Conservation (phyloP, 2,888 invertebrate genomes). For the Thymelicus sylvestris region DNA sequence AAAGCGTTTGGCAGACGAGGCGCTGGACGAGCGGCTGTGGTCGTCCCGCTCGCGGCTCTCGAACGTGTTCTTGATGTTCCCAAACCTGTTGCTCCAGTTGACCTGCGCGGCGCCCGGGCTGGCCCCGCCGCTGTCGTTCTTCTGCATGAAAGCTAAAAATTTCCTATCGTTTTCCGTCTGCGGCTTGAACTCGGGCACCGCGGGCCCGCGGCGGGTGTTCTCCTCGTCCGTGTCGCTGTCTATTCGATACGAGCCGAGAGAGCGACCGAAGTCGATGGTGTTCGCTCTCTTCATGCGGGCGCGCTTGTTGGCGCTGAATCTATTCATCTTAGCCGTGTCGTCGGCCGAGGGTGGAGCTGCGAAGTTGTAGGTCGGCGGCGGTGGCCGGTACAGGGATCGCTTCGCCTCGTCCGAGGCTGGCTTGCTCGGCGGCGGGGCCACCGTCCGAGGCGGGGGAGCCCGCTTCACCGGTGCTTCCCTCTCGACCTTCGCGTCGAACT, state of each 20-base stretch:
- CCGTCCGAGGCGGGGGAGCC: slow-evolving; percentile 41
- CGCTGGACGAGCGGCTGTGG: slow-evolving; percentile 70
- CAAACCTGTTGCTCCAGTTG: slow-evolving; percentile 93
- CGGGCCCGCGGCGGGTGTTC: slow-evolving; percentile 55
- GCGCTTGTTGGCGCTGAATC: slow-evolving; percentile 87
- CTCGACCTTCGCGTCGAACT: slow-evolving; percentile 65
- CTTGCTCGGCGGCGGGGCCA: slow-evolving; percentile 47
- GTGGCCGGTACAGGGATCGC: slow-evolving; percentile 66
- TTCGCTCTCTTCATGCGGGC: slow-evolving; percentile 94
- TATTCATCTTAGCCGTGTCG: slow-evolving; percentile 67
- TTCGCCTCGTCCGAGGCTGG: slow-evolving; percentile 55
- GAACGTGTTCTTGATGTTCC: slow-evolving; percentile 92
- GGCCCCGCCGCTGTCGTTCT: slow-evolving; percentile 80
- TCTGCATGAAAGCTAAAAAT: slow-evolving; percentile 92
- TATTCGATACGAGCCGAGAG: slow-evolving; percentile 83
- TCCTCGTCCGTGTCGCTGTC: slow-evolving; percentile 78
- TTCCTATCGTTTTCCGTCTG: slow-evolving; percentile 94
- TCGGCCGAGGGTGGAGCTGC: slow-evolving; percentile 65
- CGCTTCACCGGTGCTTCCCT: slow-evolving; percentile 50
- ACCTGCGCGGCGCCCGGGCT: slow-evolving; percentile 60
- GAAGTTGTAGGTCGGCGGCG: slow-evolving; percentile 76
- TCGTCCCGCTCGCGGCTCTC: slow-evolving; percentile 84
- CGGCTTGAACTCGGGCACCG: slow-evolving; percentile 89
- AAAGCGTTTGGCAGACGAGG: slow-evolving; percentile 83
- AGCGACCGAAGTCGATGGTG: slow-evolving; percentile 94